phyloP scores from a whole-genome alignment of 2,113 vertebrate species.

The Eclectus roratus region DNA sequence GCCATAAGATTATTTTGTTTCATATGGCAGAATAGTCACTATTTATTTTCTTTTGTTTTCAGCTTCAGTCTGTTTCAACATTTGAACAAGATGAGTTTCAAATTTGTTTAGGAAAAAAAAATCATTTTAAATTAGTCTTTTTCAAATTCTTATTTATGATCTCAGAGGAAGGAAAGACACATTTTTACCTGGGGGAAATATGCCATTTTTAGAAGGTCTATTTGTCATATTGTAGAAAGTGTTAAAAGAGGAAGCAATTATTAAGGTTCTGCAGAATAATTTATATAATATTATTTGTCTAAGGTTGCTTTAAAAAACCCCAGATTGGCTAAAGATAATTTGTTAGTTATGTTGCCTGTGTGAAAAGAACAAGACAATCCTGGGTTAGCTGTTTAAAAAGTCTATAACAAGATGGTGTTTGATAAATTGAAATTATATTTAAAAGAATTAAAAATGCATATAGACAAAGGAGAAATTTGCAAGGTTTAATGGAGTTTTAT shows the following conservation, averaged over 20 bases:
- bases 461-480: slow-evolving; percentile 55
- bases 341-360: not conserved
- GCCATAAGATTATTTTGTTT: not conserved
- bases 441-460: slow-evolving; percentile 6
- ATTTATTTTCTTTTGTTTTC: not conserved
- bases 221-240: slow-evolving; percentile 2
- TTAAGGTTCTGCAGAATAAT: slow-evolving; percentile 3
- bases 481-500: slow-evolving; percentile 34
- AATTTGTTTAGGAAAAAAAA: not conserved
- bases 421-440: slow-evolving; percentile 46
- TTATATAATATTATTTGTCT: slow-evolving; percentile 20
- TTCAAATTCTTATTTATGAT: slow-evolving; percentile 17
- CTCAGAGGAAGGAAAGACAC: not conserved
- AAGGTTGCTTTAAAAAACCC: not conserved
- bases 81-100: not conserved
- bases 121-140: not conserved
- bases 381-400: slow-evolving; percentile 4
- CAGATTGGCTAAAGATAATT: not conserved
- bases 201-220: slow-evolving; percentile 25
- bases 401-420: not conserved
- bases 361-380: slow-evolving; percentile 1
- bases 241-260: slow-evolving; percentile 30
- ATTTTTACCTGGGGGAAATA: slow-evolving; percentile 14
- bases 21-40: not conserved
- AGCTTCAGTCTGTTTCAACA: not conserved